Percentiles rank a stretch among this genome's conserved stretches.
phyloP scores from a whole-genome alignment of 2,797 vertebrate species.

The Microctenopoma lineatum region DNA sequence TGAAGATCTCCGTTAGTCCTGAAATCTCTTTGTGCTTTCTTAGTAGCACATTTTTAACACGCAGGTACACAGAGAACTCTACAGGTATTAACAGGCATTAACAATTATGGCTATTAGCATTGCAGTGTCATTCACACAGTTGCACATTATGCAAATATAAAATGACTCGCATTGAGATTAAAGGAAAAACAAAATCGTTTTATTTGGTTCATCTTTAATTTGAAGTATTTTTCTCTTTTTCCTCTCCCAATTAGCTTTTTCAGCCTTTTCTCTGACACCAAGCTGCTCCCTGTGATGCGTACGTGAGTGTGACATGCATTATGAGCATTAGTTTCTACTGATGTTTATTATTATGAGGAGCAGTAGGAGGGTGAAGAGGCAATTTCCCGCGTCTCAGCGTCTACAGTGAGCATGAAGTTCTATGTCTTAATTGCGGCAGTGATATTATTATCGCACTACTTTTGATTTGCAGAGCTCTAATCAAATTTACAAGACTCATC shows the following conservation, averaged over 20 bases:
- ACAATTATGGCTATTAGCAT: not conserved
- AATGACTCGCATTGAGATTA: not conserved
- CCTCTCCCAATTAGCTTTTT: conserved; percentile 1
- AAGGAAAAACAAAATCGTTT: not conserved
- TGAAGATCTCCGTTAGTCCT: not conserved
- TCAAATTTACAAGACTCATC: conserved; percentile 45
- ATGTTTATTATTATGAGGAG: conserved; percentile 30
- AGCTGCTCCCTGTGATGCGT: not conserved
- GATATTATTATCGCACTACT: conserved; percentile 54
- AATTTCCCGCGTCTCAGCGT: conserved; percentile 39
- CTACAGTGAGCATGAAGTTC: conserved; percentile 41
- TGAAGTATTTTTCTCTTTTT: not conserved
- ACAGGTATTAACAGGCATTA: no score
- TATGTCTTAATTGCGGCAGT: conserved; percentile 49
- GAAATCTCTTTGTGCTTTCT: not conserved
- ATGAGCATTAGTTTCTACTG: conserved; percentile 9
- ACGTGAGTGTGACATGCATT: not conserved
- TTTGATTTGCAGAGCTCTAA: conserved; percentile 55
- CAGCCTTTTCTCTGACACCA: conserved; percentile 10
- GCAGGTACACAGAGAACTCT: no score
- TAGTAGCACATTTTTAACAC: not conserved
- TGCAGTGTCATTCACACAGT: not conserved
- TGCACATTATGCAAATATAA: not conserved
- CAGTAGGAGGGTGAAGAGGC: conserved; percentile 25
- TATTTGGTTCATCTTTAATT: not conserved